These are phyloP conservation scores for Ctenomys sociabilis DNA, from an alignment of 2,113 vertebrate species.

Conservation along the genomic window DNA sequence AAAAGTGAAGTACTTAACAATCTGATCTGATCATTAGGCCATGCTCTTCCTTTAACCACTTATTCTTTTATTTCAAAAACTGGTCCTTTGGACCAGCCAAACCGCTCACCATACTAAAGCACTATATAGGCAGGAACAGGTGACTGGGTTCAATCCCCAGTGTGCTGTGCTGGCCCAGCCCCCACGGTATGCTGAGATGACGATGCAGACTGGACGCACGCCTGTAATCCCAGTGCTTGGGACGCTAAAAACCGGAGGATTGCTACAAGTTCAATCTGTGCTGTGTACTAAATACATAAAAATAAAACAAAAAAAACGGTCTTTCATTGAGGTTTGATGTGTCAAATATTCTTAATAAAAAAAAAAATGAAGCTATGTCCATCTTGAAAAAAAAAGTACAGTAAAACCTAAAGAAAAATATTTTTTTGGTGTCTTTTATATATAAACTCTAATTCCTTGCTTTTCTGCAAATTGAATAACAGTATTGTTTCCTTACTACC, in stretches of 20 bases:
- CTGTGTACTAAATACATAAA: too few species aligned
- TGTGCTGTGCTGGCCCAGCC: too few species aligned
- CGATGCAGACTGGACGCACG: too few species aligned
- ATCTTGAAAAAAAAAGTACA: background rate
- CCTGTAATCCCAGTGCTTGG: too few species aligned
- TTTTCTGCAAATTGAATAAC: constrained; percentile 50
- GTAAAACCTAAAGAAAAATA: background rate
- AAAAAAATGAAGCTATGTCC: background rate
- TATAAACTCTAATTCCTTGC: background rate
- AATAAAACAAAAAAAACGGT: background rate
- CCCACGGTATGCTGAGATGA: too few species aligned
- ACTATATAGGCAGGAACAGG: too few species aligned
- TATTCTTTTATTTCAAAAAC: background rate
- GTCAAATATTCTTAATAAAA: background rate
- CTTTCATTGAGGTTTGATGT: constrained; percentile 4
- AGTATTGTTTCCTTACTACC: too few species aligned
- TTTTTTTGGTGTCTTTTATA: background rate
- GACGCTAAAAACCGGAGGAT: too few species aligned
- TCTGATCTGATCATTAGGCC: background rate
- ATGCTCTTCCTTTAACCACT: constrained; percentile 44
- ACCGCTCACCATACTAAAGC: too few species aligned
- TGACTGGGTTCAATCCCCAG: too few species aligned
- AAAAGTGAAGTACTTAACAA: constrained; percentile 1
- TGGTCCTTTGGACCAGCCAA: background rate
- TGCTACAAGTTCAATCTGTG: too few species aligned